These are phyloP conservation scores for Pelodiscus sinensis DNA, from an alignment of 2,113 vertebrate genomes.

Conservation along the genomic window DNA sequence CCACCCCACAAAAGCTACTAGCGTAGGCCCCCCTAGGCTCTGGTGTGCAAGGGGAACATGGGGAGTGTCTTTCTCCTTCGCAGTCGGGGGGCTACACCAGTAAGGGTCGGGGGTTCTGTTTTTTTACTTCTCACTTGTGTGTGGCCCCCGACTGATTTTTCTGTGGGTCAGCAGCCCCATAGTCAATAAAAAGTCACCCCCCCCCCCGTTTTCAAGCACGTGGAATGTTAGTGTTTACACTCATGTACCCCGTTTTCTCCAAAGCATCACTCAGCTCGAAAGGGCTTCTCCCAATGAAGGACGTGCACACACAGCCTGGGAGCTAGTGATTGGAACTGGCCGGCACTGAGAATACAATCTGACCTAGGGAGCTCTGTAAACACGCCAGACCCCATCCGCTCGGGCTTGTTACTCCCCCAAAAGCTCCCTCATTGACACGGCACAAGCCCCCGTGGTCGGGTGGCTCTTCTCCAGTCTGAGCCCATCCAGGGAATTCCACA, in stretches of 20 bases:
- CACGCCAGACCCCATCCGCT: neutral
- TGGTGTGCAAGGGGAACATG: too few species aligned
- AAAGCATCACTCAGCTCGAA: accelerated
- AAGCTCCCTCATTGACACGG: neutral
- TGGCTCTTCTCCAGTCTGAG: neutral
- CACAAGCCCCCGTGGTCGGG: neutral
- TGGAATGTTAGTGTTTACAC: neutral
- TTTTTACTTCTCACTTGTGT: too few species aligned
- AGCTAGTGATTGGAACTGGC: accelerated
- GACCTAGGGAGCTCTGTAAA: neutral
- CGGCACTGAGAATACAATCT: accelerated
- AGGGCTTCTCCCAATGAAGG: neutral
- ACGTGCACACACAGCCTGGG: accelerated
- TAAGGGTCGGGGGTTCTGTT: too few species aligned
- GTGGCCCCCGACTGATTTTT: too few species aligned
- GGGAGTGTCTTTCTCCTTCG: too few species aligned
- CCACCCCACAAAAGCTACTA: too few species aligned
- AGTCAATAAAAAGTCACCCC: too few species aligned
- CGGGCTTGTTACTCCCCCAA: neutral
- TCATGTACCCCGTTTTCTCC: neutral
- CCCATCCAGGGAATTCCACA: neutral
- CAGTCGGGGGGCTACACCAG: too few species aligned
- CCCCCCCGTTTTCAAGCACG: neutral
- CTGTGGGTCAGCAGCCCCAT: too few species aligned
- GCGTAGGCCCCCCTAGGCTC: too few species aligned